A percentile compares a stretch with the other conserved stretches of the same genome.
These are phyloP conservation scores for Cryptocheilus praepositus DNA, from an alignment of 2,888 invertebrate species.

Conservation along the genomic window DNA sequence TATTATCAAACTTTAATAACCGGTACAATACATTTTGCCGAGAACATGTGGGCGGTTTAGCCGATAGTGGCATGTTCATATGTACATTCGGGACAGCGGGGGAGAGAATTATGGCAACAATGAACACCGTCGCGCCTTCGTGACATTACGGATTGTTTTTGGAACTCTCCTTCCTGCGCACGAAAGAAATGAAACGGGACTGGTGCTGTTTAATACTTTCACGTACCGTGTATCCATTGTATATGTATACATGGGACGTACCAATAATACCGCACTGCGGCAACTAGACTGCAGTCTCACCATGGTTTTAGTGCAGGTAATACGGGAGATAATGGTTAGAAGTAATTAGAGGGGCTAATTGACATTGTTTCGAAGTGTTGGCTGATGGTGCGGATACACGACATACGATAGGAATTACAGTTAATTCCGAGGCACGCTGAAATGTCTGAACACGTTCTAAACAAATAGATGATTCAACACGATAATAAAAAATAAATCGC, in stretches of 20 bases:
- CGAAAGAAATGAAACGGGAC: constrained; percentile 9
- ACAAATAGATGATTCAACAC: too few species aligned
- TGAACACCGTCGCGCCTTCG: constrained; percentile 23
- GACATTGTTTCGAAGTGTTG: too few species aligned
- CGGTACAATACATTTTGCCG: constrained; percentile 19
- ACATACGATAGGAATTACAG: too few species aligned
- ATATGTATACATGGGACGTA: not conserved
- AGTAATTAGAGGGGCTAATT: too few species aligned
- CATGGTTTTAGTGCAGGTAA: too few species aligned
- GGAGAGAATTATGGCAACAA: constrained; percentile 8
- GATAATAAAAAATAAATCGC: too few species aligned
- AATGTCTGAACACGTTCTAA: too few species aligned
- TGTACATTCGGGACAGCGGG: not conserved
- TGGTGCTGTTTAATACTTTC: too few species aligned
- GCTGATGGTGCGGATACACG: too few species aligned
- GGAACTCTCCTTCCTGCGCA: constrained; percentile 6
- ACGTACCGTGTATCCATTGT: not conserved
- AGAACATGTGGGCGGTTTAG: constrained; percentile 17
- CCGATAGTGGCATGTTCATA: constrained; percentile 1
- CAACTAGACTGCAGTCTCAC: too few species aligned
- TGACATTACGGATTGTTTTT: constrained; percentile 20
- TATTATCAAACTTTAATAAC: constrained; percentile 48
- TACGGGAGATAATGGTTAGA: too few species aligned
- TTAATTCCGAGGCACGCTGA: too few species aligned
- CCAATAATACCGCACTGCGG: not conserved